Evolutionary conservation across 2,797 vertebrate genomes (phyloP), one percentile per base, ranked within the genome.

Genomic region (Gallinago stenura): DNA sequence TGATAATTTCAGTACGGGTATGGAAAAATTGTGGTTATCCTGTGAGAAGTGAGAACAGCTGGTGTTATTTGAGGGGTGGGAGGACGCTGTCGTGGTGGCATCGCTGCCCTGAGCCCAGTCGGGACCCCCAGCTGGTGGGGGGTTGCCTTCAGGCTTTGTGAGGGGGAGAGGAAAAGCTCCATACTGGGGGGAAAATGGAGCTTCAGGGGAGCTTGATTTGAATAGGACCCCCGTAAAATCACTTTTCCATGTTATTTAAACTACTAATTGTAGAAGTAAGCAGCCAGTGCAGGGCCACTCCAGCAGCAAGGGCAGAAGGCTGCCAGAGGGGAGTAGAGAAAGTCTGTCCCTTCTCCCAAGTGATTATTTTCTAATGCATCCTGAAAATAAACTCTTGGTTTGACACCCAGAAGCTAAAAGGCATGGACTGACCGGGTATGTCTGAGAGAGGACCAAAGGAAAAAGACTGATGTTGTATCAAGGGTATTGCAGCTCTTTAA

Each of bases 31-130:
- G 53, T 71, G 50, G 56, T 22, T 66, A 48, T 35, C 16, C 24
- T 19, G 33, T 30, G 16, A 87, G 82, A 73, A 95, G 22, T 10
- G 15, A 69, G 69, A 68, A 41, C 21, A 45, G 50, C 46, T 64
- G 46, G 37, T 75, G 37, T 13, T 48, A 7, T 45, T 70, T 43
- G 4, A 6, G 18, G 19, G 41, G 31, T 53, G 18, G 14, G 57
- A 22, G 43, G 35, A 51, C 22, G 48, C 25, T 1, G 4, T 48
- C 1, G 0, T 48, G n/a, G 56, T 1, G 21, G 14, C 21, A 13
- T 16, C 39, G 25, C 21, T 78, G 24, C 35, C 21, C 19, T 33
- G 39, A 22, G 28, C n/a, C 16, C 7, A 18, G 30, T 41, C 1
- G 0, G 69, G 14, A 30, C 19, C 54, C 68, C 19, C 41, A 45